A percentile compares a stretch with the other conserved stretches of the same genome.
Evolutionary conservation across 2,113 vertebrate species (phyloP).

Genomic region (Cercopithecus mona): DNA sequence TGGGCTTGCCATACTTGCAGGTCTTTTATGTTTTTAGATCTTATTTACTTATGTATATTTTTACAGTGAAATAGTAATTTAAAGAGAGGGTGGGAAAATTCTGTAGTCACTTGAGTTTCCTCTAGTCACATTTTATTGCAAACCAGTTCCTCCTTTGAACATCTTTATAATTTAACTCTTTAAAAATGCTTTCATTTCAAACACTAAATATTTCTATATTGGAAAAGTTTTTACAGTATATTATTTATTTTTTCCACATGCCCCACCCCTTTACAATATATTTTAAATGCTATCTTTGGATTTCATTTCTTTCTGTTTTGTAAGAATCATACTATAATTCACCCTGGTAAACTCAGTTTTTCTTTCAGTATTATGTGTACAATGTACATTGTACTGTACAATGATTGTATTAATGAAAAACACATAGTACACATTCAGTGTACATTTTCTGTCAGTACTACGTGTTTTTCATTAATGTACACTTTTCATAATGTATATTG

Average conservation of each 20-base stretch:
- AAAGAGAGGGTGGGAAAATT: not conserved
- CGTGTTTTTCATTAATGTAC: not conserved
- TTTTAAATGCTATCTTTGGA: not conserved
- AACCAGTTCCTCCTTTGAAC: not conserved
- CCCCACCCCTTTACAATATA: not conserved
- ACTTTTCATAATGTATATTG: not conserved
- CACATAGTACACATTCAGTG: too few species aligned
- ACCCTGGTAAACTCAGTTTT: not conserved
- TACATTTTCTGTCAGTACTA: not conserved
- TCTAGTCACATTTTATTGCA: not conserved
- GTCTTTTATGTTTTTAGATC: not conserved
- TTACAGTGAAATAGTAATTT: not conserved
- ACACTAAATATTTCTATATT: not conserved
- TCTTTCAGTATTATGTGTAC: not conserved
- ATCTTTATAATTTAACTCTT: not conserved
- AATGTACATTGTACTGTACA: not conserved
- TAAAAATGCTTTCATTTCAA: not conserved
- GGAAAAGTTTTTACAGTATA: not conserved
- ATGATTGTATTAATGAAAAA: too few species aligned
- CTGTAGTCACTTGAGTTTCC: not conserved
- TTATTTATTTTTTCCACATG: not conserved
- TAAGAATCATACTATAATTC: not conserved
- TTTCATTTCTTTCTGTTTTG: not conserved
- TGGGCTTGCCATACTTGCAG: not conserved
- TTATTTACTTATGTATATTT: not conserved